Evolutionary conservation across 2,888 invertebrate genomes (phyloP), one percentile per base, ranked within the genome.

Genomic region (Melieria picta): DNA sequence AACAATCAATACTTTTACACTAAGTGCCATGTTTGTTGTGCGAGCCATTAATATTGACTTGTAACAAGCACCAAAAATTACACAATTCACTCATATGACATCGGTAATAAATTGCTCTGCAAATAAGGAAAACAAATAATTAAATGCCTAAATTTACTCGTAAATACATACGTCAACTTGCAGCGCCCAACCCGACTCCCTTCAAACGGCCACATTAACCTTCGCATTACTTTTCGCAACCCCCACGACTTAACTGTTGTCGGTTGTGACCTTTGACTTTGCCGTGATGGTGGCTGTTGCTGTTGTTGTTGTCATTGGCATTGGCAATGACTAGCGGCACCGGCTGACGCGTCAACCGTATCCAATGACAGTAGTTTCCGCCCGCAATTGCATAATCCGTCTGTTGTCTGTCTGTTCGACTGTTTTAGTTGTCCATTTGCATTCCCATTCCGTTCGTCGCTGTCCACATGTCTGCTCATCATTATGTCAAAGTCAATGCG

Each of bases 301-400:
- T 30, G 30, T 62, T 69, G 69, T 61, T 69, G 60, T 62, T 61
- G 16, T 62, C 56, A 11, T n/a, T 30, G 47, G n/a, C 52, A n/a
- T 64, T 52, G 50, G 50, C 46, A 11, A 9, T 46, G 57, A 30
- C 57, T 16, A 64, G 57, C 61, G 57, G 70, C 57, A 45, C 65
- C 70, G 48, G 42, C 57, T 58, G 30, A 65, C 58, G 70, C 70
- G 64, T 70, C 70, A 70, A 70, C 64, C 70, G 16, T 70, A 70
- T 70, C 70, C 64, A 65, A 70, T 70, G 65, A 50, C 70, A 64
- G 58, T 48, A 13, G 61, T 57, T 70, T 70, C 70, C 70, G 64
- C 64, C 60, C 30, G 65, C 70, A 70, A 70, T 64, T 65, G 50
- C 45, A 58, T 65, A 50, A 70, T 57, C 70, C 30, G 57, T 57